Percentiles rank a stretch among this genome's conserved stretches.
These are phyloP conservation scores for Anoplolepis gracilipes DNA, from an alignment of 1,140 invertebrate genomes.

Conservation along the genomic window DNA sequence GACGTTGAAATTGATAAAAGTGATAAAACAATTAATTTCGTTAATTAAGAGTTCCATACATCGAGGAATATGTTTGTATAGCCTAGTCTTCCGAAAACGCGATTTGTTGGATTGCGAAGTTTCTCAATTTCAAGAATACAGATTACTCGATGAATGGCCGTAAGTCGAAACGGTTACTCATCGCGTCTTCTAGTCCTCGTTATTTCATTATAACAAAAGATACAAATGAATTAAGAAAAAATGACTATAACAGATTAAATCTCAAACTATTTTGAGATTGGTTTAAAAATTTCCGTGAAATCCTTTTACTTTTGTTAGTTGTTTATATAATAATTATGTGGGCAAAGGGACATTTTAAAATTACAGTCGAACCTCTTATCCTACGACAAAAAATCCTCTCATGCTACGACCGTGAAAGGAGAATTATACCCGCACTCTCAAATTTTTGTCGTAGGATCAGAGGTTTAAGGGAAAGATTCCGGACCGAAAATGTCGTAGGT, in stretches of 20 bases:
- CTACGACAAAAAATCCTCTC: too few species aligned
- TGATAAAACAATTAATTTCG: background rate
- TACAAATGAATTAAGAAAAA: conserved; percentile 15
- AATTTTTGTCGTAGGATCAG: too few species aligned
- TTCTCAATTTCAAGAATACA: conserved; percentile 36
- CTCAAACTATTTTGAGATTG: background rate
- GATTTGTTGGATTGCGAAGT: conserved; percentile 23
- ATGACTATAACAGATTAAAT: conserved; percentile 14
- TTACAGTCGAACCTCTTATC: too few species aligned
- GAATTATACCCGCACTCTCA: too few species aligned
- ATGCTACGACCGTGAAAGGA: too few species aligned
- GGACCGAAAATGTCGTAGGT: too few species aligned
- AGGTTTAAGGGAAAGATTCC: too few species aligned
- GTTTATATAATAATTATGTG: background rate
- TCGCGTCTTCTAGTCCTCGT: conserved; percentile 77
- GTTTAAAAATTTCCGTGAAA: conserved; percentile 7
- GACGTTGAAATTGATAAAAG: background rate
- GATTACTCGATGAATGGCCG: conserved; percentile 15
- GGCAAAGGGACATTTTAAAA: background rate
- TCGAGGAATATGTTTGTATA: conserved; percentile 15
- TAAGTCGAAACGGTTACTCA: conserved; percentile 55
- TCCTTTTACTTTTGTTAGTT: background rate
- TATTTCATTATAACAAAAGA: conserved; percentile 58
- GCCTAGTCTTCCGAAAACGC: conserved; percentile 61
- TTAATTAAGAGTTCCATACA: background rate